phyloP scores from a whole-genome alignment of 2,888 invertebrate species.

The Eilema caniola region DNA sequence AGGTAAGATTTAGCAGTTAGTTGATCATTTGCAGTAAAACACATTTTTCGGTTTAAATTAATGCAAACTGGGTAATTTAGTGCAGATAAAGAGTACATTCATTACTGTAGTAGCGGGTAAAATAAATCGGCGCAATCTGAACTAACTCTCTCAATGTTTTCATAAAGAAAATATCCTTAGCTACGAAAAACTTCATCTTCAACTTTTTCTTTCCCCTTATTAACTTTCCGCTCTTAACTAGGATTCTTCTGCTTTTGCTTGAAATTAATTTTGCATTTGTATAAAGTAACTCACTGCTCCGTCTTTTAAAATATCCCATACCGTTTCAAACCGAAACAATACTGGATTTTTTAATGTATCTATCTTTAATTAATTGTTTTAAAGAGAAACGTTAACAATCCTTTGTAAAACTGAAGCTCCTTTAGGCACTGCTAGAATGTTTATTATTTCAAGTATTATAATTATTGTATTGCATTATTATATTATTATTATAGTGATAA shows the following conservation, averaged over 20 bases:
- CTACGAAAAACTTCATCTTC: slow-evolving; percentile 72
- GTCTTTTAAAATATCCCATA: slow-evolving; percentile 54
- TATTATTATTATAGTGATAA: too few relatives aligned
- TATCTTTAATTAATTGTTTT: not conserved
- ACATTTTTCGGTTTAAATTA: slow-evolving; percentile 3
- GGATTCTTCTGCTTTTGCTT: slow-evolving; percentile 68
- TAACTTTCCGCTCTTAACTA: slow-evolving; percentile 75
- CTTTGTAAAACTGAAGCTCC: too few relatives aligned
- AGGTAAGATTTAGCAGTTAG: not conserved
- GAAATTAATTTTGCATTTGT: slow-evolving; percentile 70
- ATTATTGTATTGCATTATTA: too few relatives aligned
- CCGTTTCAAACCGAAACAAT: slow-evolving; percentile 43
- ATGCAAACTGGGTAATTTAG: slow-evolving; percentile 51
- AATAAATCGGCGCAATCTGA: slow-evolving; percentile 67
- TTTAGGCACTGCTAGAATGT: too few relatives aligned
- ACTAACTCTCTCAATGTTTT: slow-evolving; percentile 70
- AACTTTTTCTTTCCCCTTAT: slow-evolving; percentile 75
- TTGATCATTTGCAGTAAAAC: slow-evolving; percentile 20
- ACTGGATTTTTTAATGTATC: slow-evolving; percentile 29
- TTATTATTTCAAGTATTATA: too few relatives aligned
- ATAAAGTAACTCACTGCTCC: slow-evolving; percentile 56
- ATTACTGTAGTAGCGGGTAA: slow-evolving; percentile 60
- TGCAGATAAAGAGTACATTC: slow-evolving; percentile 63
- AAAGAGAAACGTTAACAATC: slow-evolving; percentile 18
- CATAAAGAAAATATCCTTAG: slow-evolving; percentile 74